Evolutionary conservation across 2,797 vertebrate species (phyloP), one percentile per base, ranked within the genome.

Genomic region (Phalanger gymnotis): DNA sequence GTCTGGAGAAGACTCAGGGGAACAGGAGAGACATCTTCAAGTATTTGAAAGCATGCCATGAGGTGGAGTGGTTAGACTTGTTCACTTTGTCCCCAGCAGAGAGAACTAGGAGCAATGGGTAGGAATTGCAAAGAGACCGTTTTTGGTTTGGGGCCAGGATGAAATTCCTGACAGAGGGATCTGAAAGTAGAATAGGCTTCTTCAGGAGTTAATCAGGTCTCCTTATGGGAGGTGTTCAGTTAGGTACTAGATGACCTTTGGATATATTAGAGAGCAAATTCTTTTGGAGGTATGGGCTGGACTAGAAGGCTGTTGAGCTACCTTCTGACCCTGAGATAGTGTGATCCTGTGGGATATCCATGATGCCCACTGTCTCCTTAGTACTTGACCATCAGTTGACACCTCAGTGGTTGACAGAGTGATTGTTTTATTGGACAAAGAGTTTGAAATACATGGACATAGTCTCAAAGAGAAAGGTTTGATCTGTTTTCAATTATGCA

Each of bases 401-500:
- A 61, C 5, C 40, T 93, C 22, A 90, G 66, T 94, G 16, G 47
- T 90, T 52, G 28, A 30, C 94, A 34, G 92, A 94, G 93, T 90
- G 47, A 91, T 58, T 89, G 22, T 53, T 94, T 92, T 34, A 92
- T 7, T 13, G 87, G 52, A 58, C 40, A 92, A 73, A 90, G 19
- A 94, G 27, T 90, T 11, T 27, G 34, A 27, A 95, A 7, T 28
- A 52, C 40, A 57, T 61, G 52, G n/a, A 94, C 87, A 40, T 93
- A 13, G 40, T 81, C 16, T 96, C 19, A 34, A 61, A 93, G 25
- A 47, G 90, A 87, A 90, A 95, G 1, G 3, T 93, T 55, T 47
- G 53, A 58, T 55, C n/a, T 92, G 94, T 54, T 28, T 90, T 13
- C 0, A 34, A 66, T 25, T 90, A 92, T 96, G 14, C 9, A 28